Evolutionary conservation across 2,797 vertebrate genomes (phyloP), one percentile per base, ranked within the genome.

Genomic region (Garrulus glandarius): DNA sequence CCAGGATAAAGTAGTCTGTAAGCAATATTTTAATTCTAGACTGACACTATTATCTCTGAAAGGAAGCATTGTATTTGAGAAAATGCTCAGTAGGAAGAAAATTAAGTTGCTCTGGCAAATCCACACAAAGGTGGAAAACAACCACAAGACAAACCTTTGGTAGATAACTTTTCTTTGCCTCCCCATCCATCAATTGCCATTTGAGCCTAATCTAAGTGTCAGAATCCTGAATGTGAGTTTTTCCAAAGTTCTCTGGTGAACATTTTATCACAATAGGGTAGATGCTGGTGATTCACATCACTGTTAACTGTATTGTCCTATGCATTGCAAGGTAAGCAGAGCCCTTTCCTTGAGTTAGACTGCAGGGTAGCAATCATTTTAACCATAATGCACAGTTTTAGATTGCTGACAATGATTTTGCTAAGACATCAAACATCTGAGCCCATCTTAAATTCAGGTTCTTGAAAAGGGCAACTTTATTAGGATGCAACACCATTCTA

Each of bases 1-100:
- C 61, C 65, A 81, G 57, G 83, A 95, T 86, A 92, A 95, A 77
- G 87, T 30, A 18, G 64, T 77, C 91, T 59, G 75, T 91, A 97
- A 98, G 98, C 98, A 98, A 97, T 98, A 98, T 95, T 97, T 96
- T 94, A 87, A 87, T 93, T 91, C 49, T 75, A 97, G 93, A 80
- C 79, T 11, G 63, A 94, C 61, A 92, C 78, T 50, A 69, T 84
- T 93, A 47, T 92, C 93, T 95, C 72, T 86, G 87, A 88, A 89
- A 85, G 85, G 77, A 75, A 96, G 90, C 39, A 37, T 69, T 39
- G 2, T 49, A 69, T 75, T 55, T 75, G 52, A 76, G 44, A 61
- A 82, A 92, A 76, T 36, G 90, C 59, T 93, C 24, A 46, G 19
- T 17, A 37, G 41, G 41, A 53, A 77, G 78, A 78, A 89, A 87